phyloP scores from a whole-genome alignment of 2,113 vertebrate species.

The Strix aluco region DNA sequence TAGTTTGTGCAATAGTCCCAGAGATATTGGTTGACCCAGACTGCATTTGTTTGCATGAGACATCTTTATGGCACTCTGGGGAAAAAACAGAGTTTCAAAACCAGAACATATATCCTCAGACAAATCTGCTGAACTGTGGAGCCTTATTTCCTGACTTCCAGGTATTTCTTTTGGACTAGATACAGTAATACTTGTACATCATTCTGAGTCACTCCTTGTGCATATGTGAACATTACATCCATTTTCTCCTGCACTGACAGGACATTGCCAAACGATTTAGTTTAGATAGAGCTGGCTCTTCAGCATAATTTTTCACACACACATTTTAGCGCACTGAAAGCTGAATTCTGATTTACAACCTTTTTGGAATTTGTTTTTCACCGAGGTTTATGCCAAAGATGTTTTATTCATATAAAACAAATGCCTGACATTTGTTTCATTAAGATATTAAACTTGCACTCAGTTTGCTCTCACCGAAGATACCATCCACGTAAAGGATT shows the following conservation, averaged over 20 bases:
- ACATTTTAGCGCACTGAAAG: slow-evolving; percentile 33
- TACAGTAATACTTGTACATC: slow-evolving; percentile 68
- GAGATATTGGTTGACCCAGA: slow-evolving; percentile 70
- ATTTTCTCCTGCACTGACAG: slow-evolving; percentile 37
- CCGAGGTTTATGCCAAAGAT: slow-evolving; percentile 34
- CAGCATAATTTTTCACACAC: slow-evolving; percentile 48
- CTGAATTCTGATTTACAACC: slow-evolving; percentile 59
- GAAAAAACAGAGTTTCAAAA: slow-evolving; percentile 74
- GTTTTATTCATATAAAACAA: slow-evolving; percentile 66
- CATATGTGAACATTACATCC: slow-evolving; percentile 42
- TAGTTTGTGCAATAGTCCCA: slow-evolving; percentile 63
- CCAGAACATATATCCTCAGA: slow-evolving; percentile 68
- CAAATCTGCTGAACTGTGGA: slow-evolving; percentile 68
- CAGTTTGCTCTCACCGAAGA: background rate
- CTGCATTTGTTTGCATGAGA: slow-evolving; percentile 72
- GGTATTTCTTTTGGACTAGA: slow-evolving; percentile 76
- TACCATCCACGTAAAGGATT: background rate
- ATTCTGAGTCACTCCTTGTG: slow-evolving; percentile 72
- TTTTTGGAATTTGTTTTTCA: slow-evolving; percentile 60
- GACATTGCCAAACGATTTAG: slow-evolving; percentile 40
- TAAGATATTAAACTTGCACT: slow-evolving; percentile 53
- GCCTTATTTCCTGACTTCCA: slow-evolving; percentile 77
- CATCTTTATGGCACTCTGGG: slow-evolving; percentile 68
- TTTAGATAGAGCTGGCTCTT: slow-evolving; percentile 38
- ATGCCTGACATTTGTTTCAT: slow-evolving; percentile 67